phyloP scores from a whole-genome alignment of 2,888 invertebrate species.

The Ophioninae sp. region DNA sequence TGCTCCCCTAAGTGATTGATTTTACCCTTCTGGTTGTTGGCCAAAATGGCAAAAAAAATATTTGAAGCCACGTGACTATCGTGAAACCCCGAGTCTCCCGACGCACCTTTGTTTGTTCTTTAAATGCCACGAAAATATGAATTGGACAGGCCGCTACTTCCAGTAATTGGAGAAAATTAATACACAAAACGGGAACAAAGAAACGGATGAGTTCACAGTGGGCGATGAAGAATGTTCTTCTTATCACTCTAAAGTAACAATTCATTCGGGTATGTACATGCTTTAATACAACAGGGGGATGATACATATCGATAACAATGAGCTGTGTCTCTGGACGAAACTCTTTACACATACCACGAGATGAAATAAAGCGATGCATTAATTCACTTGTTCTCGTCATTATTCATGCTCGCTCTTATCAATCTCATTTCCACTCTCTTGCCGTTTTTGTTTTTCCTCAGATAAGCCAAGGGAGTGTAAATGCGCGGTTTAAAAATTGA shows the following conservation, averaged over 20 bases:
- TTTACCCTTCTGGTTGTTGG: conserved; percentile 46
- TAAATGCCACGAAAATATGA: not conserved
- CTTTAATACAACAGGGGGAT: not conserved
- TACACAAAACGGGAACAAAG: not conserved
- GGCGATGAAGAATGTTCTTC: conserved; percentile 20
- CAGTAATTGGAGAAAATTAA: not conserved
- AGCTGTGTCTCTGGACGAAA: not conserved
- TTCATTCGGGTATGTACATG: conserved; percentile 32
- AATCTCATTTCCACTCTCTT: conserved; percentile 32
- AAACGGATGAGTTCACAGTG: not conserved
- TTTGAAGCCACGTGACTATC: conserved; percentile 14
- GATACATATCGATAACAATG: conserved; percentile 39
- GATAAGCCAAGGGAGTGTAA: conserved; percentile 43
- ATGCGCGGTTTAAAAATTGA: conserved; percentile 50
- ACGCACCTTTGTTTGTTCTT: conserved; percentile 30
- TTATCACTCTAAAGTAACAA: conserved; percentile 40
- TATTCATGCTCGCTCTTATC: conserved; percentile 61
- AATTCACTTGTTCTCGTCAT: conserved; percentile 61
- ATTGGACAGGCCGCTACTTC: not conserved
- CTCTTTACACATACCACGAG: conserved; percentile 20
- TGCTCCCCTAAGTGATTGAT: conserved; percentile 63
- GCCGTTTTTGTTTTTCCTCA: conserved; percentile 23
- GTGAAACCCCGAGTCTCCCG: conserved; percentile 3
- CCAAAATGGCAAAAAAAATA: conserved; percentile 40
- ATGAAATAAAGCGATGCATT: conserved; percentile 61